Evolutionary conservation across 2,113 vertebrate species (phyloP).

Genomic region (Odontophorus gujanensis): DNA sequence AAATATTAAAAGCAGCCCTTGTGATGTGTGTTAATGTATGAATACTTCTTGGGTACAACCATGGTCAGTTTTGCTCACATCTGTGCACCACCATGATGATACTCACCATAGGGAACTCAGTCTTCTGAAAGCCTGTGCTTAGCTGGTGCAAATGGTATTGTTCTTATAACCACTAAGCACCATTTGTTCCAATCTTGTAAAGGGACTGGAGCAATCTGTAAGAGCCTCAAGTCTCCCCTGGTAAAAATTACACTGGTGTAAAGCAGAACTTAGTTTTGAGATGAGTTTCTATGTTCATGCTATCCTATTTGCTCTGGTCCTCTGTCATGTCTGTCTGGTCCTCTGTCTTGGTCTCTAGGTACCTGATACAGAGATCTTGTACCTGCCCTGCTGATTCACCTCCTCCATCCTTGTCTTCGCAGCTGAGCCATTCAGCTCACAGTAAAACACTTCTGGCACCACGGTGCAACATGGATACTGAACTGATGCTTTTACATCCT

Average conservation of each 20-base stretch:
- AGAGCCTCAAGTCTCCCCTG: not conserved
- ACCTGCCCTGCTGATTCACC: not conserved
- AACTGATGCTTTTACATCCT: not conserved
- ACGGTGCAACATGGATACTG: not conserved
- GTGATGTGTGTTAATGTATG: not conserved
- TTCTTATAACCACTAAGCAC: not conserved
- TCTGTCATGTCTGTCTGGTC: not conserved
- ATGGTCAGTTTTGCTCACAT: not conserved
- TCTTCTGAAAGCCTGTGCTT: not conserved
- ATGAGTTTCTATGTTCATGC: not conserved
- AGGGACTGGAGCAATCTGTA: not conserved
- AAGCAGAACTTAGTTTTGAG: not conserved
- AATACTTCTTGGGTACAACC: not conserved
- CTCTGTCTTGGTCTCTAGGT: not conserved
- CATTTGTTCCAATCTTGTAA: not conserved
- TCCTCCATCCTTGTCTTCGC: not conserved
- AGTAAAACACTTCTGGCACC: not conserved
- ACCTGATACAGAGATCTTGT: not conserved
- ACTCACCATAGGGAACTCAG: not conserved
- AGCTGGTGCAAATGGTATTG: not conserved
- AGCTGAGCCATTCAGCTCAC: not conserved
- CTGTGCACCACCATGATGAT: not conserved
- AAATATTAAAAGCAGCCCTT: not conserved
- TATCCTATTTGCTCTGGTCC: not conserved
- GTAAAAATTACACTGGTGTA: not conserved